A percentile compares a stretch with the other conserved stretches of the same genome.
Evolutionary conservation across 2,113 vertebrate species (phyloP).

Genomic region (Astur gentilis): DNA sequence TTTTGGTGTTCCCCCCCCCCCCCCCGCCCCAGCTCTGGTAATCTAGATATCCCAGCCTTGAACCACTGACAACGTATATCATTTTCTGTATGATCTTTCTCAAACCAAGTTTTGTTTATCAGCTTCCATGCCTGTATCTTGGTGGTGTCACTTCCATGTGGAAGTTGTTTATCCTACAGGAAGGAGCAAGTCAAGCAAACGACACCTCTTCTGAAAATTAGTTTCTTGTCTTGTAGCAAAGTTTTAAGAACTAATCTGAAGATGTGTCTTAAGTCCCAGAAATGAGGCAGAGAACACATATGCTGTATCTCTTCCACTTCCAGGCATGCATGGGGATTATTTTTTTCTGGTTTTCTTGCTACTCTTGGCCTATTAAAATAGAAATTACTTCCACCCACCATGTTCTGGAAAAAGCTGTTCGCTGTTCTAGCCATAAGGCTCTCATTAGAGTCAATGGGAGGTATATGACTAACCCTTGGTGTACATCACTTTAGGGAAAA

Average conservation of each 20-base stretch:
- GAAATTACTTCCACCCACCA: conserved; percentile 45
- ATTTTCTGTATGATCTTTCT: not conserved
- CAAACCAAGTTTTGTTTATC: not conserved
- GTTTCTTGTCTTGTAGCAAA: not conserved
- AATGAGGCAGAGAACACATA: not conserved
- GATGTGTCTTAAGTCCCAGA: not conserved
- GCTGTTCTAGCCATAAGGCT: conserved; percentile 19
- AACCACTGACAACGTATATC: not conserved
- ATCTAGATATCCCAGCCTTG: not conserved
- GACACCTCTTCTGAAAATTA: not conserved
- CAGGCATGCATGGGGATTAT: not conserved
- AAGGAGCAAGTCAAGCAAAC: not conserved
- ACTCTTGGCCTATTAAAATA: conserved; percentile 39
- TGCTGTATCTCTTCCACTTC: not conserved
- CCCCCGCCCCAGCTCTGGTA: not conserved
- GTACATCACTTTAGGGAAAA: not conserved
- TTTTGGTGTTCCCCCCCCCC: too few relatives aligned
- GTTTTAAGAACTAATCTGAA: not conserved
- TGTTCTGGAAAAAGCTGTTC: conserved; percentile 49
- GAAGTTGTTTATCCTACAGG: not conserved
- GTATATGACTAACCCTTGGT: conserved; percentile 36
- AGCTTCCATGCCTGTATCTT: not conserved
- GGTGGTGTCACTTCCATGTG: not conserved
- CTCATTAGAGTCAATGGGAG: conserved; percentile 55
- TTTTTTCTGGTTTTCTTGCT: not conserved